Base-by-base conservation (phyloP, 2,113 vertebrate genomes). In the Paramisgurnus dabryanus region DNA sequence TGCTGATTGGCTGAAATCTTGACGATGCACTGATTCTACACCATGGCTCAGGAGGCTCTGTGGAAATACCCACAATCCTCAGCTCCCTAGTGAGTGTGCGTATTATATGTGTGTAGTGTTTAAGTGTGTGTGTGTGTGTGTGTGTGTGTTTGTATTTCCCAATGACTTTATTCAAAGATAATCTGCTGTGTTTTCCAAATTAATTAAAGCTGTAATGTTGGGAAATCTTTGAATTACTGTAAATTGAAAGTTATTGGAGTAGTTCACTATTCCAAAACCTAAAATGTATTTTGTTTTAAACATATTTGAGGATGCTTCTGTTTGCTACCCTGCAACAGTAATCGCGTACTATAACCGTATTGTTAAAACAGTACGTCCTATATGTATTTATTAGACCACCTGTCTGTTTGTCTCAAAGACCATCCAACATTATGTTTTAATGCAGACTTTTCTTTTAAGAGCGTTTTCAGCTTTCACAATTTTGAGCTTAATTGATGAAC, bases 11-110 rank as follows among this genome's bases (percentile, higher is more conserved):
- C 13, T 11, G 64, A 71, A 27, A 65, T 43, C 8, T 27, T 7
- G 63, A 69, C 10, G 64, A 82, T 72, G 79, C 72, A 0, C 71
- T 84, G 76, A 82, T 41, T 79, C 72, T 80, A 68, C 89, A 89
- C 82, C 72, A 94, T 93, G 92, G 93, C 90, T 45, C 79, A 53
- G 61, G 80, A 85, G 84, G 82, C 85, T 89, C 85, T 85, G 81
- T 83, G 86, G 81, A 83, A 80, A 83, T 77, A 85, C 82, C 78
- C 43, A 87, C 82, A 85, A 79, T 85, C 85, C 89, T 83, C 87
- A 89, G 82, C 67, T 86, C 75, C 85, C 83, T 85, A 87, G 91
- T 93, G 80, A 84, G 88, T 79, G 47, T 39, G 40, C 63, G 8
- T n/a, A 75, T 66, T 57, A 58, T 18, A 58, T 58, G 17, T 58